These are phyloP conservation scores for Epinephelus lanceolatus DNA, from an alignment of 2,113 vertebrate genomes.

Conservation along the genomic window DNA sequence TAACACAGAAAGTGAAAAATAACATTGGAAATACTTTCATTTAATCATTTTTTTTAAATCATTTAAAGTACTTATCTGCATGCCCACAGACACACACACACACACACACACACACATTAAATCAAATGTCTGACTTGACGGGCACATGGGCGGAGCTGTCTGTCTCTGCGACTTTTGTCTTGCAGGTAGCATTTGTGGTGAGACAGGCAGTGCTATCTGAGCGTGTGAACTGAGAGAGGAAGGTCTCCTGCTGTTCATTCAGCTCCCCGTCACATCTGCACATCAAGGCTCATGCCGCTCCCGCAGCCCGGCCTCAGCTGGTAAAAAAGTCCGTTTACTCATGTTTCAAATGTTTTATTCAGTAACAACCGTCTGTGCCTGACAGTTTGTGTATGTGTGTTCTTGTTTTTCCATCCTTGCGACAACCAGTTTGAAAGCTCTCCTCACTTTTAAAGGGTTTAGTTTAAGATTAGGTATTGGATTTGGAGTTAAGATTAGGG, in stretches of 20 bases:
- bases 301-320: slow-evolving; percentile 46
- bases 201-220: slow-evolving; percentile 21
- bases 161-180: neutral
- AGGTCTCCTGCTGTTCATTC: slow-evolving; percentile 41
- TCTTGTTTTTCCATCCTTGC: slow-evolving; percentile 11
- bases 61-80: neutral
- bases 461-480: slow-evolving; percentile 10
- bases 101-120: neutral
- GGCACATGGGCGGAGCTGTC: neutral
- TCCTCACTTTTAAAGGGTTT: slow-evolving; percentile 10
- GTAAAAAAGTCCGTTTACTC: slow-evolving; percentile 39
- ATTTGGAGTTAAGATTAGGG: neutral
- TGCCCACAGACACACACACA: neutral
- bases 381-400: slow-evolving; percentile 20
- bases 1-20: no score
- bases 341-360: slow-evolving; percentile 75
- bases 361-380: slow-evolving; percentile 49
- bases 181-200: neutral
- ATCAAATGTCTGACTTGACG: neutral
- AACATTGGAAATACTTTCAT: no score
- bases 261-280: slow-evolving; percentile 69
- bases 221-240: slow-evolving; percentile 27
- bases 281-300: slow-evolving; percentile 61
- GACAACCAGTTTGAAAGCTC: slow-evolving; percentile 19
- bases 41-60: no score